Evolutionary conservation across 2,113 vertebrate genomes (phyloP).

Genomic region (Microtus richardsoni): DNA sequence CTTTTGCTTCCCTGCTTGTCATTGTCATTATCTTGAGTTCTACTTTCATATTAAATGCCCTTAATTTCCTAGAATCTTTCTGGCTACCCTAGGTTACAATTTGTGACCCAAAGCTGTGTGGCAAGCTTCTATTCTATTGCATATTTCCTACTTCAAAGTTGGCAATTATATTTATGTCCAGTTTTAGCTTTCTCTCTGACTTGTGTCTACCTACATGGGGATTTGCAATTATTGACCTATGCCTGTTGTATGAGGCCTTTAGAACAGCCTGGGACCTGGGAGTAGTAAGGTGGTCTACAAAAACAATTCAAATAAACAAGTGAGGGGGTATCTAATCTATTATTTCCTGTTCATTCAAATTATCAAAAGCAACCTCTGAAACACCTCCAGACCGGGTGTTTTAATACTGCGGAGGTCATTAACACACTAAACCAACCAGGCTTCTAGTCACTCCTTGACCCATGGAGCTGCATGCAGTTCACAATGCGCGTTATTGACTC

Average conservation of each 20-base stretch:
- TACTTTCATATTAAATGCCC: background rate
- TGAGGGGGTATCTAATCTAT: slow-evolving; percentile 29
- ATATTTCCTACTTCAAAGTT: background rate
- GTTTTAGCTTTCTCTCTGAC: slow-evolving; percentile 12
- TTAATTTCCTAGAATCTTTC: slow-evolving; percentile 15
- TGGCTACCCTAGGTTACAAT: background rate
- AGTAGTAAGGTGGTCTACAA: background rate
- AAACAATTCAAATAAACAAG: slow-evolving; percentile 11
- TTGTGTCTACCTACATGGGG: background rate
- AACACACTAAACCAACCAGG: slow-evolving; percentile 17
- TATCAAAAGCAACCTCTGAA: background rate
- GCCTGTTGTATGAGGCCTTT: background rate
- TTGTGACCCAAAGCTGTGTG: background rate
- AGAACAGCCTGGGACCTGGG: background rate
- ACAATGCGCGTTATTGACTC: slow-evolving; percentile 78
- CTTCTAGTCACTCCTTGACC: slow-evolving; percentile 55
- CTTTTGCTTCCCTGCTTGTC: background rate
- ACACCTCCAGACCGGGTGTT: background rate
- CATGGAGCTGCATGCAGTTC: slow-evolving; percentile 49
- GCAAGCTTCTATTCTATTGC: background rate
- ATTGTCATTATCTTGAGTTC: background rate
- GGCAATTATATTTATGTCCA: background rate
- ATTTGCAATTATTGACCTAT: background rate
- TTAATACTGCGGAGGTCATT: background rate
- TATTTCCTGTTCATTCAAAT: slow-evolving; percentile 26